Evolutionary conservation across 2,113 vertebrate species (phyloP), one percentile per base, ranked within the genome.

Genomic region (Canis aureus): DNA sequence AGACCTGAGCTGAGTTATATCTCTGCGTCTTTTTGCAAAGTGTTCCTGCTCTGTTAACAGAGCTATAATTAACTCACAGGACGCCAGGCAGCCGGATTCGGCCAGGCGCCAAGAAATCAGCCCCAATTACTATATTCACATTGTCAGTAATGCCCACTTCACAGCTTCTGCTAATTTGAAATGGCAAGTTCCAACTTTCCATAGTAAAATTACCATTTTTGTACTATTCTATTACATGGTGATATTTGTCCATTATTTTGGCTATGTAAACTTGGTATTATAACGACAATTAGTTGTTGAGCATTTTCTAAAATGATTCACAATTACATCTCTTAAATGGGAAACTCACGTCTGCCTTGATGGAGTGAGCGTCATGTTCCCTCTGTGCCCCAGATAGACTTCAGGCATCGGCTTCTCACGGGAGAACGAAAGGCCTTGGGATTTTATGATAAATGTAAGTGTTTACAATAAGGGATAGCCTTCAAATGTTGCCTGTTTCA

Each of bases 81-180:
- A 99, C 98, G 97, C 99, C 98, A 99, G 87, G 98, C 98, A 97
- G 99, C 98, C 98, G 98, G 98, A 84, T 98, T 98, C 91, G 98
- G 99, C 99, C 84, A 94, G 57, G 97, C 95, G 98, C 99, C 99
- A 99, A 97, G 98, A 98, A 99, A 99, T 99, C 99, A 99, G 98
- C 99, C 99, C 99, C 99, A 99, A 99, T 99, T 99, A 99, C 99
- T 99, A 97, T 96, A 98, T 99, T 99, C 99, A 98, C 98, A 94
- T 98, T 99, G 99, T 99, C 99, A 99, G 99, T 98, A 99, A 98
- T 98, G 98, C 99, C 99, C 99, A 98, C 99, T 99, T 99, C 98
- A 97, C 98, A 89, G 98, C 98, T 98, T 97, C 98, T 98, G 66
- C 98, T 99, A 98, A 99, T 99, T 98, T 98, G 96, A 99, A 99